Evolutionary conservation across 2,888 invertebrate species (phyloP), one percentile per base, ranked within the genome.

Genomic region (Caenorhabditis wallacei): DNA sequence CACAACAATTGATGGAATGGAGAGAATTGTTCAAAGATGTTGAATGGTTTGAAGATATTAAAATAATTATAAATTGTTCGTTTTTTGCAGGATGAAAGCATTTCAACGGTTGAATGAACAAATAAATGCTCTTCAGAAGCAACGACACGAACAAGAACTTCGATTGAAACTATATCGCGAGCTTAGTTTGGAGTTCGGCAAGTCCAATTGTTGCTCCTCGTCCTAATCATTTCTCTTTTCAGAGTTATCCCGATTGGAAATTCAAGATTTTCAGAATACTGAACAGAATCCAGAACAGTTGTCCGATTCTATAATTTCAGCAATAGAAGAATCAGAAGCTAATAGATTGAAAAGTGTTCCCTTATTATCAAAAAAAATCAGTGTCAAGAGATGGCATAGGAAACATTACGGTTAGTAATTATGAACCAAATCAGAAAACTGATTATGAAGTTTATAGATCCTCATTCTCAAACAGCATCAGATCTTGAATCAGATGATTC

Each of bases 1-100:
- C 61, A 2, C 72, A 80, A 8, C 72, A 80, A 24, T 20, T 80
- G 20, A 69, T 69, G 56, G 66, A 69, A 13, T 80, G 80, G 80
- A 59, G 80, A 37, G 53, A 69, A 0, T 35, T 74, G 56, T 74
- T 80, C 63, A 53, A 69, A 56, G 30, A 74, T 22, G 74, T 68
- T 13, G 46, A 37, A 16, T 80, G 80, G 80, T 80, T 1, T 30
- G 43, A 18, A 59, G 18, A 51, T 24, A 35, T 35, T 46, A 48
- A 4, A 7, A 16, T 37, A 18, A 46, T 24, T 10, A 11, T 7
- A 40, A 46, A 53, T 22, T 48, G 30, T 35, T 10, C 20, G 16
- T 11, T 57, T 66, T 7, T 30, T 8, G 30, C 43, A 76, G 76
- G 76, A 61, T 76, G 69, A 68, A 69, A 46, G 22, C 7, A 26